phyloP scores from a whole-genome alignment of 2,797 vertebrate genomes.

The Yasuhikotakia modesta region DNA sequence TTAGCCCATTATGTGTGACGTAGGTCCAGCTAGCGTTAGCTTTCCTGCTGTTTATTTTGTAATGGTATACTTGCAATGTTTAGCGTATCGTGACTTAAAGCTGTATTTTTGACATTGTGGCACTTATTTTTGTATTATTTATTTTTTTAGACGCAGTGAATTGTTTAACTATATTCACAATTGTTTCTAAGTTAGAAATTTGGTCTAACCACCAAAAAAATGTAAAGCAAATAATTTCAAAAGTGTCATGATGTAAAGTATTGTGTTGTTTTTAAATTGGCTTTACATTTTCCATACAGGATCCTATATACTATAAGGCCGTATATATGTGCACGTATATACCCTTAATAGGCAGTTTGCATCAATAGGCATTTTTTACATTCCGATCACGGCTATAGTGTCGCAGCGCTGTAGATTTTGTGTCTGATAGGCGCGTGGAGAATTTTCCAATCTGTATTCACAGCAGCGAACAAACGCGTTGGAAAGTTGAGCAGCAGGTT shows the following conservation, averaged over 20 bases:
- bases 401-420: neutral
- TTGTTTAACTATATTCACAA: neutral
- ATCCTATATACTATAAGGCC: no score
- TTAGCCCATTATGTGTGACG: neutral
- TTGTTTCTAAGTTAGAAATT: no score
- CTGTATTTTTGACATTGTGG: no score
- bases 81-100: no score
- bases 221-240: no score
- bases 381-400: neutral
- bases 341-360: neutral
- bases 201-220: no score
- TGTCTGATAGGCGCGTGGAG: neutral
- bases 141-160: neutral
- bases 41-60: neutral
- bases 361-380: no score
- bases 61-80: no score
- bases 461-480: neutral
- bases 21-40: neutral
- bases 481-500: constrained; percentile 36
- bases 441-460: constrained; percentile 27
- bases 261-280: no score
- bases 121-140: neutral
- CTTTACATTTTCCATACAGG: no score
- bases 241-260: no score
- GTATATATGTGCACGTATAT: no score